Conservation (phyloP, 2,113 vertebrate species). For the Lontra canadensis region DNA sequence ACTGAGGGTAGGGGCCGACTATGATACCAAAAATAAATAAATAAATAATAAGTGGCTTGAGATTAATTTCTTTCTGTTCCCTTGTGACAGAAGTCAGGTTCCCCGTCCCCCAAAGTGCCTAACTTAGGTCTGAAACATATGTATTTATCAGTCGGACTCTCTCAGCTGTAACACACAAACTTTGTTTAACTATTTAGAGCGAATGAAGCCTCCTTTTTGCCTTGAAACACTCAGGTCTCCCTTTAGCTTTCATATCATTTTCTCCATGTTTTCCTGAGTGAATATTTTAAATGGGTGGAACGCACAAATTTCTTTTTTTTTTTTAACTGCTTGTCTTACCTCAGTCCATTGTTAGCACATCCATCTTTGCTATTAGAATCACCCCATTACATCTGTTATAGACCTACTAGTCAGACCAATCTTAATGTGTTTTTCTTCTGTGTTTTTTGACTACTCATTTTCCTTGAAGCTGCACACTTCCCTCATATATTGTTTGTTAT, state of each 20-base stretch:
- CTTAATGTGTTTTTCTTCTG: background rate
- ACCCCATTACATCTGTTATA: background rate
- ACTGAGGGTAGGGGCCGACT: background rate
- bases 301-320: background rate
- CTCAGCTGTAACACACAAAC: background rate
- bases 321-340: background rate
- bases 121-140: constrained; percentile 10
- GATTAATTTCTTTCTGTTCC: constrained; percentile 29
- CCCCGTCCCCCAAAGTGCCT: constrained; percentile 48
- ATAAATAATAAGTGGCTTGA: background rate
- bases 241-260: background rate
- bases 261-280: background rate
- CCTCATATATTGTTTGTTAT: background rate
- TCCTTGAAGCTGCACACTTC: background rate
- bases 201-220: background rate
- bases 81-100: constrained; percentile 25
- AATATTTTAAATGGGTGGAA: background rate
- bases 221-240: background rate
- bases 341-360: background rate
- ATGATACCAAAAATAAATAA: background rate
- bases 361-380: background rate
- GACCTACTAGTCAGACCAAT: background rate
- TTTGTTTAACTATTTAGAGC: background rate
- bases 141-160: background rate
- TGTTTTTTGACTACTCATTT: background rate